Evolutionary conservation across 2,113 vertebrate genomes (phyloP), one percentile per base, ranked within the genome.

Genomic region (Leucosticte australis): DNA sequence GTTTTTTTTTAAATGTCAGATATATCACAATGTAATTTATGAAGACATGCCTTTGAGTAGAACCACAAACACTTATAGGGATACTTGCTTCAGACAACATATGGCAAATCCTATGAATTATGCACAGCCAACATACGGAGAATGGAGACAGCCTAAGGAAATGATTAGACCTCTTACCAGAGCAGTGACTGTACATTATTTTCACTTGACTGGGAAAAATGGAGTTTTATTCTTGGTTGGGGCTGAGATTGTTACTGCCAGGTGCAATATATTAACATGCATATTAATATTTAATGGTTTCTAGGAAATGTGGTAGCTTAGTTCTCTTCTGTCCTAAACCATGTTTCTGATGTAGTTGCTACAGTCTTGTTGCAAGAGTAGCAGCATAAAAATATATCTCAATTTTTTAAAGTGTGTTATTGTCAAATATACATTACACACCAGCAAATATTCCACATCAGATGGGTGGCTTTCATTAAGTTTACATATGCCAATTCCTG

Each of bases 61-160:
- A 86, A 79, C 84, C 69, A 81, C 33, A 53, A 90, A 89, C 94
- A 92, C 86, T 94, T 97, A 76, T 6, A 91, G 71, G 87, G 75
- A 71, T 62, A 76, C 86, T 91, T 91, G 44, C 65, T 97, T 90
- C 92, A 96, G 93, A 91, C 95, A 85, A 30, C 97, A 96, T 97
- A 95, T 97, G 96, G 92, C 82, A 89, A 81, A 79, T 74, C 60
- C 76, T 92, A 97, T 98, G 92, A 97, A 98, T 97, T 97, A 97
- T 97, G 96, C 94, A 97, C 94, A 95, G 84, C 85, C 35, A 9
- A 12, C 91, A 73, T 95, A 97, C 5, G 87, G 97, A 94, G 94
- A 91, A 84, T 67, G 77, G 89, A 69, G 89, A 75, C 93, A 87
- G 90, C 92, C 94, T 84, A 64, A 94, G 94, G 96, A 96, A 85